Evolutionary conservation across 53 echinoderm and acorn worm species (phyloP), one percentile per base, ranked within the genome.

Genomic region (Patiria pectinifera): DNA sequence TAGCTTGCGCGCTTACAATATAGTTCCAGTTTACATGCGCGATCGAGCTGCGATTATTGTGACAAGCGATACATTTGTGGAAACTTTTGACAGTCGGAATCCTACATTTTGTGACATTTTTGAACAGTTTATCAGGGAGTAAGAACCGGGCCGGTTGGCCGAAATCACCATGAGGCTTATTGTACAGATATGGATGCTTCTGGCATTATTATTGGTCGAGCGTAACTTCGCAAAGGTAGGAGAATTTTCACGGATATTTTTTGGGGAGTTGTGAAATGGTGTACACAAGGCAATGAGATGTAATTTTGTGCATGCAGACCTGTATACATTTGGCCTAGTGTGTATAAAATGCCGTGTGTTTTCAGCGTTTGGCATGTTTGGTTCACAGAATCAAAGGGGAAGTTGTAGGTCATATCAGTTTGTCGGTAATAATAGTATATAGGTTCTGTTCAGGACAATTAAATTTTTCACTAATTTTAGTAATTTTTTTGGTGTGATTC

Each of bases 161-260:
- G 81, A 80, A 63, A 25, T 46, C 80, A 90, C 81, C 62, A 90
- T 90, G 90, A 90, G 90, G 90, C 90, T 90, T 80, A 45, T 69
- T 81, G 80, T 80, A 80, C 90, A 90, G 69, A 62, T 90, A 69
- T 90, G 90, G 90, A 90, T 90, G 80, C 69, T 90, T 80, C 79
- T 90, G 80, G 90, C 90, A 62, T 63, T 90, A 81, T 80, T 90
- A 45, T 59, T 90, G 81, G 63, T 90, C 46, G 90, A 62, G 60
- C 19, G 46, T 19, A 77, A 81, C 80, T 16, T 90, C 63, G 90
- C 45, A 62, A 90, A 90, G 90, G 90, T 90, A 90, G 47, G 79
- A n/a, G 62, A 84, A 19, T 44, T 35, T 46, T 85, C 84, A 10
- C 45, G 24, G 12, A 66, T 66, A 60, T 66, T 66, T 66, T 66